Evolutionary conservation across 1,140 invertebrate genomes (phyloP).

Genomic region (Zeugodacus cucurbitae): DNA sequence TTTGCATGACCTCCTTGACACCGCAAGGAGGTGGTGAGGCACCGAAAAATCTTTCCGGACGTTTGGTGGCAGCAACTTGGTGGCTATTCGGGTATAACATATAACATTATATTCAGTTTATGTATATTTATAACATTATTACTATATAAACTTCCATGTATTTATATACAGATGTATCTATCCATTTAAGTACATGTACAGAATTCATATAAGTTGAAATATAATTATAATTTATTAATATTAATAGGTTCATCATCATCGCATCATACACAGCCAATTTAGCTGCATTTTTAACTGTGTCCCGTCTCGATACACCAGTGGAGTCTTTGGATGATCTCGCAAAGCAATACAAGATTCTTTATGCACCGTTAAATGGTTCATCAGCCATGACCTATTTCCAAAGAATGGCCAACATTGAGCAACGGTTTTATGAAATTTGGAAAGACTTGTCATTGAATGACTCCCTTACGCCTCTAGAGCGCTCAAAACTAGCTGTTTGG

Average conservation of each 20-base stretch:
- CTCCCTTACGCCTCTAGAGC: constrained; percentile 85
- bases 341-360: constrained; percentile 96
- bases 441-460: constrained; percentile 97
- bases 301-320: constrained; percentile 89
- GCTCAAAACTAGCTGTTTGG: constrained; percentile 96
- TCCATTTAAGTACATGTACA: too few relatives aligned
- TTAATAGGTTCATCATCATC: constrained; percentile 87
- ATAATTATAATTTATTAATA: background rate
- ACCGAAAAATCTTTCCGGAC: constrained; percentile 92
- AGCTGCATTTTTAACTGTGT: constrained; percentile 94
- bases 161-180: too few relatives aligned
- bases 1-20: constrained; percentile 98
- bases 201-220: too few relatives aligned
- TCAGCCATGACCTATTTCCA: constrained; percentile 93
- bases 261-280: constrained; percentile 98
- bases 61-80: constrained; percentile 95
- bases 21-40: constrained; percentile 91
- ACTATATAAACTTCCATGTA: too few relatives aligned
- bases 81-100: constrained; percentile 87
- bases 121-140: background rate
- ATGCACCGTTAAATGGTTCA: constrained; percentile 83
- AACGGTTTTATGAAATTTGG: constrained; percentile 96
- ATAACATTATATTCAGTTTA: background rate
- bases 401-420: constrained; percentile 95
- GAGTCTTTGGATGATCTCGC: constrained; percentile 92